A percentile compares a stretch with the other conserved stretches of the same genome.
phyloP scores from a whole-genome alignment of 2,888 invertebrate genomes.

The Euproctis similis region DNA sequence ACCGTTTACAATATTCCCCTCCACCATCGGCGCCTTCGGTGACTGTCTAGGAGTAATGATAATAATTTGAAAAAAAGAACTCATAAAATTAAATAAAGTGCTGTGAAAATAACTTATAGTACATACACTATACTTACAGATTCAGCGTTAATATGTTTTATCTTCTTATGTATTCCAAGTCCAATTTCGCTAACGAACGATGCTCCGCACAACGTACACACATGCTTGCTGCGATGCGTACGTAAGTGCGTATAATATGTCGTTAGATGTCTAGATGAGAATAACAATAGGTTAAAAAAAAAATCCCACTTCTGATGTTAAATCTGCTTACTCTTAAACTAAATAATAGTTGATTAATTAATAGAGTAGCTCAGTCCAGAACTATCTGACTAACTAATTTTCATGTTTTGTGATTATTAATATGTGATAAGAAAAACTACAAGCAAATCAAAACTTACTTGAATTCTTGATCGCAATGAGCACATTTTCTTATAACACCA shows the following conservation, averaged over 20 bases:
- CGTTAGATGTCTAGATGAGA: slow-evolving; percentile 31
- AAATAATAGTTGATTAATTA: too few species aligned
- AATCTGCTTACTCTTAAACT: too few species aligned
- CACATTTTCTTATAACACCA: slow-evolving; percentile 51
- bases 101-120: too few species aligned
- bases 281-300: too few species aligned
- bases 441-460: slow-evolving; percentile 49
- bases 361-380: too few species aligned
- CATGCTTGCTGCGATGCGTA: slow-evolving; percentile 50
- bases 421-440: too few species aligned
- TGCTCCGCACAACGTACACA: slow-evolving; percentile 53
- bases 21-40: slow-evolving; percentile 12
- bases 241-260: slow-evolving; percentile 56
- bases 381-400: too few species aligned
- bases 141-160: slow-evolving; percentile 31
- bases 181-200: slow-evolving; percentile 48
- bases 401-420: too few species aligned
- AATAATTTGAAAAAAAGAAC: too few species aligned
- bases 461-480: slow-evolving; percentile 53
- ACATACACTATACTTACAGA: slow-evolving; percentile 3
- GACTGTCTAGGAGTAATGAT: slow-evolving; percentile 1
- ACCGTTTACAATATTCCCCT: slow-evolving; percentile 36
- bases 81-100: too few species aligned
- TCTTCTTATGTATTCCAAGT: slow-evolving; percentile 36
- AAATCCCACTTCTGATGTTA: too few species aligned